These are phyloP conservation scores for Anseranas semipalmata DNA, from an alignment of 2,113 vertebrate species.

Conservation along the genomic window DNA sequence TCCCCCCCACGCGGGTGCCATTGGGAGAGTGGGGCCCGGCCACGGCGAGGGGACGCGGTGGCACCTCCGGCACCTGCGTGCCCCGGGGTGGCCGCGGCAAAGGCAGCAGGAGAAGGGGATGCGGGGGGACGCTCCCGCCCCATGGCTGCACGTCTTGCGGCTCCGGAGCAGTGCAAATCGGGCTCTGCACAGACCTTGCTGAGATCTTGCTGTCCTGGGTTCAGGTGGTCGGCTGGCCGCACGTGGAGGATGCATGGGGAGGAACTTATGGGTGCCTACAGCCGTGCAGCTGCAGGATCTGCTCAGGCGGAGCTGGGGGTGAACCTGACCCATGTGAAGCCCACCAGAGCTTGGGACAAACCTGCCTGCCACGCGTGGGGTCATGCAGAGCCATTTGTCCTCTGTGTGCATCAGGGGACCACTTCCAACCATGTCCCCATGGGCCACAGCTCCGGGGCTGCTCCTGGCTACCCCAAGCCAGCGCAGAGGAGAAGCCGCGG, in stretches of 20 bases:
- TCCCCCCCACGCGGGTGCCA: not conserved
- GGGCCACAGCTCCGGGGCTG: not conserved
- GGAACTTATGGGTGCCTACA: not conserved
- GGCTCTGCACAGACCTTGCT: not conserved
- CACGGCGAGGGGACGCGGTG: not conserved
- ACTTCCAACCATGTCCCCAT: fast-evolving
- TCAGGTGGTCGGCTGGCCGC: not conserved
- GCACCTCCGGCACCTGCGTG: not conserved
- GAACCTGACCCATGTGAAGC: not conserved
- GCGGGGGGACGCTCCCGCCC: not conserved
- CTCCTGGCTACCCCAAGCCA: fast-evolving
- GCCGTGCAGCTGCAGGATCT: fast-evolving
- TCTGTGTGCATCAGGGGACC: not conserved
- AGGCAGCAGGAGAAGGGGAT: not conserved
- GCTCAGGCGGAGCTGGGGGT: not conserved
- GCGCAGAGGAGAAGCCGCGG: not conserved
- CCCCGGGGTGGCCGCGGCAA: not conserved
- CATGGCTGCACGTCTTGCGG: not conserved
- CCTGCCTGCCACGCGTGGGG: not conserved
- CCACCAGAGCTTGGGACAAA: not conserved
- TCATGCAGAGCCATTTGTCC: not conserved
- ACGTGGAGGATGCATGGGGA: not conserved
- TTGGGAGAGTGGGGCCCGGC: not conserved
- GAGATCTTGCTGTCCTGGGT: not conserved
- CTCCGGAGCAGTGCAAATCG: not conserved